Evolutionary conservation across 2,888 invertebrate genomes (phyloP).

Genomic region (Cephonodes hylas): DNA sequence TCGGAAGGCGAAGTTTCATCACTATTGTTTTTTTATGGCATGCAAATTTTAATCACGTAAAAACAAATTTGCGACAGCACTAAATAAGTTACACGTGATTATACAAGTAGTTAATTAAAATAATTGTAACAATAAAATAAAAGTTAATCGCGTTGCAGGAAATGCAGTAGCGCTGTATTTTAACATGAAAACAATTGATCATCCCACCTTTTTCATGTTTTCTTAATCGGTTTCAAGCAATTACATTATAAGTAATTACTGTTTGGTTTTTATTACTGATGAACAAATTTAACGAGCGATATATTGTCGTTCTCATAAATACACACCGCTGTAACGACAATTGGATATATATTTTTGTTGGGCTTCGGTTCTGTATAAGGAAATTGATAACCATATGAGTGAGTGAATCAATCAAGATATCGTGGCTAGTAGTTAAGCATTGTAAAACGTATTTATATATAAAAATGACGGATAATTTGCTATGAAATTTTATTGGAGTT

Average conservation of each 20-base stretch:
- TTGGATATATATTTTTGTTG: neutral
- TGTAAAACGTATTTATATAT: too few relatives aligned
- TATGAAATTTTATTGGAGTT: too few relatives aligned
- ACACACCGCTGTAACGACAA: neutral
- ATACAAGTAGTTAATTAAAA: neutral
- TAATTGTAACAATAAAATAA: neutral
- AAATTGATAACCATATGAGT: neutral
- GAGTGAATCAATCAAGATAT: neutral
- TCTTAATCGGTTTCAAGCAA: conserved; percentile 23
- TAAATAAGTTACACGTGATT: neutral
- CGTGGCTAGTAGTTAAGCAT: too few relatives aligned
- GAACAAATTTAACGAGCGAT: neutral
- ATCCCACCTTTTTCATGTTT: conserved; percentile 34
- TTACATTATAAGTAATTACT: neutral
- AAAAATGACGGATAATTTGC: too few relatives aligned
- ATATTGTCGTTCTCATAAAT: neutral
- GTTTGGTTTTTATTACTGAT: neutral
- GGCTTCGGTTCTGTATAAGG: neutral
- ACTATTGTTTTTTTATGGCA: neutral
- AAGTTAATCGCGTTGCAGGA: neutral
- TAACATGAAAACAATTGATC: conserved; percentile 15
- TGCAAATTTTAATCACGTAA: neutral
- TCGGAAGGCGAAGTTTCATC: too few relatives aligned
- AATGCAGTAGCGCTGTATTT: neutral
- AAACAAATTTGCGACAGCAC: neutral